phyloP scores from a whole-genome alignment of 2,888 invertebrate genomes.

The Cephus nigrinus region DNA sequence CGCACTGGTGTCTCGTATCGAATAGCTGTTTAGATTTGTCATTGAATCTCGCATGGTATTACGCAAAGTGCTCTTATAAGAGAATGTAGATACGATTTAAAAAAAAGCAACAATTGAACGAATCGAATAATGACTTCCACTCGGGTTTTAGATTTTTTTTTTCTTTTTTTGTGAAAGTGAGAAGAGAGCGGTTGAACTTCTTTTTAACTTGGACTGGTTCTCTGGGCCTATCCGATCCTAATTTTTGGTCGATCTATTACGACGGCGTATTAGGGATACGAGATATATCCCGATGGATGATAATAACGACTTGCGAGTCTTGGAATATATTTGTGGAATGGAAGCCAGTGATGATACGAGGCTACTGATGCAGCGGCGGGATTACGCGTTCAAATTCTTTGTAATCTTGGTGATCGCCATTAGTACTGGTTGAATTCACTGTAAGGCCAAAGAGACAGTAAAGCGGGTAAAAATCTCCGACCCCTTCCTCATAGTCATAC shows the following conservation, averaged over 20 bases:
- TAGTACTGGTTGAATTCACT: slow-evolving; percentile 55
- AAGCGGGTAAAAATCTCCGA: slow-evolving; percentile 31
- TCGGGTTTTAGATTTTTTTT: neutral
- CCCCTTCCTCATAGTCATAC: slow-evolving; percentile 39
- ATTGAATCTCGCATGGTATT: neutral
- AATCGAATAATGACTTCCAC: neutral
- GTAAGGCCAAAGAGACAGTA: slow-evolving; percentile 66
- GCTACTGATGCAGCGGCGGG: slow-evolving; percentile 58
- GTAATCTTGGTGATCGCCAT: slow-evolving; percentile 64
- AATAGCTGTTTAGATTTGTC: neutral
- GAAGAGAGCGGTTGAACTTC: neutral
- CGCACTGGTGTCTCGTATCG: neutral
- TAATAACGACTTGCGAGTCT: neutral
- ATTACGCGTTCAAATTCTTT: slow-evolving; percentile 57
- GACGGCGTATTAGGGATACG: neutral
- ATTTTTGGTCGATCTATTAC: neutral
- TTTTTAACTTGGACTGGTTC: neutral
- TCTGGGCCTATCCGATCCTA: neutral
- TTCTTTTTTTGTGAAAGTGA: neutral
- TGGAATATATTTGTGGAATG: neutral
- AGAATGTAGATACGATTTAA: neutral
- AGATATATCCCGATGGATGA: neutral
- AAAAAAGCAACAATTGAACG: neutral
- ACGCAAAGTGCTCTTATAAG: neutral
- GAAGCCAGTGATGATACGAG: slow-evolving; percentile 63